These are phyloP conservation scores for Anagyrus pseudococci DNA, from an alignment of 2,888 invertebrate species.

Conservation along the genomic window DNA sequence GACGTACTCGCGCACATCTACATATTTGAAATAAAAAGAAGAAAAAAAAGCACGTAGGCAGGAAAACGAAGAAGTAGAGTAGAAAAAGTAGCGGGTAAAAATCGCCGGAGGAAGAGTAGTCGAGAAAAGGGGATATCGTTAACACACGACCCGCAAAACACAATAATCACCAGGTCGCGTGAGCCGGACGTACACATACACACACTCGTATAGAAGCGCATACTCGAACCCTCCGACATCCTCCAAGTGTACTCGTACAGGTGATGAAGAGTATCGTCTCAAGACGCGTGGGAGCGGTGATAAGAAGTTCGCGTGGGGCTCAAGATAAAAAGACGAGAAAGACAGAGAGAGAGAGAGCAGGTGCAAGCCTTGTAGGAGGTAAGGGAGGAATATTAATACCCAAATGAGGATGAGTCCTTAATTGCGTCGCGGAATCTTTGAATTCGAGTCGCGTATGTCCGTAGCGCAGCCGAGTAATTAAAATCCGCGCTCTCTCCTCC, in stretches of 20 bases:
- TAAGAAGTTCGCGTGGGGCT: no score
- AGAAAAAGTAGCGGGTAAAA: background rate
- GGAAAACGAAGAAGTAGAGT: no score
- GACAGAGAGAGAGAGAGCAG: background rate
- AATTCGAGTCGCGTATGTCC: conserved; percentile 20
- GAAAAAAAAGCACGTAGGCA: background rate
- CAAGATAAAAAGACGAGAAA: background rate
- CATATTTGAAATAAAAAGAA: no score
- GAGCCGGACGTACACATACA: background rate
- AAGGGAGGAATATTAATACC: conserved; percentile 29
- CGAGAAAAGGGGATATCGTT: background rate
- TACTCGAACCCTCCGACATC: no score
- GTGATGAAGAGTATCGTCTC: no score
- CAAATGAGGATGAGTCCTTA: conserved; percentile 26
- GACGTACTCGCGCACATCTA: no score
- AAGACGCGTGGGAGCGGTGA: no score
- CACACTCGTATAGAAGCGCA: background rate
- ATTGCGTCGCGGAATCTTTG: conserved; percentile 33
- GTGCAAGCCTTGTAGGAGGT: no score
- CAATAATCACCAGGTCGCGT: conserved; percentile 5
- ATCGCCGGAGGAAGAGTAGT: background rate
- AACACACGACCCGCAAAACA: conserved; percentile 2
- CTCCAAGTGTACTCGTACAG: no score
- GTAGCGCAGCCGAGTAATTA: conserved; percentile 41
- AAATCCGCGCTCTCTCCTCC: conserved; percentile 43